These are phyloP conservation scores for Hetaerina titia DNA, from an alignment of 2,888 invertebrate species.

Conservation along the genomic window DNA sequence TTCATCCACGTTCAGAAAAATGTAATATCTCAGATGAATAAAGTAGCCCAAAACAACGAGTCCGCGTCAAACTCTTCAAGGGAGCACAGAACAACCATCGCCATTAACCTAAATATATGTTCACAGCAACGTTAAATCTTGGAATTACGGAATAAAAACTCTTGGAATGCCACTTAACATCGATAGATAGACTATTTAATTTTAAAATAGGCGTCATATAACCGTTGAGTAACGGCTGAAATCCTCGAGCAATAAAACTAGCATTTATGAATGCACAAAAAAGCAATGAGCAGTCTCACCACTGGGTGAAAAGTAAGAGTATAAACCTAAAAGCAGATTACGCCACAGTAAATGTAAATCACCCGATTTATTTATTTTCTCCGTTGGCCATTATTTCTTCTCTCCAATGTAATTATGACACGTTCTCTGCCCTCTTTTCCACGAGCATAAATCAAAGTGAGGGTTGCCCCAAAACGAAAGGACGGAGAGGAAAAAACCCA, in stretches of 20 bases:
- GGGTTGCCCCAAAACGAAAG: background rate
- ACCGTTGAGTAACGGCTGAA: background rate
- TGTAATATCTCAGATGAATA: no score
- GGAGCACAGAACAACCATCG: background rate
- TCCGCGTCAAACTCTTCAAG: background rate
- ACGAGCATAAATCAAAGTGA: background rate
- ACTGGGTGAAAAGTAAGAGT: background rate
- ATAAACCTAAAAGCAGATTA: conserved; percentile 9
- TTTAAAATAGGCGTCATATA: background rate
- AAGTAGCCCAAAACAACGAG: no score
- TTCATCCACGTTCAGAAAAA: no score
- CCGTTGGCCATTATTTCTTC: conserved; percentile 12
- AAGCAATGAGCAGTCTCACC: background rate
- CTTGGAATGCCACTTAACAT: background rate
- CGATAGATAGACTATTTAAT: background rate
- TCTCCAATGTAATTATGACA: background rate
- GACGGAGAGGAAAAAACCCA: background rate
- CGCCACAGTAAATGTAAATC: background rate
- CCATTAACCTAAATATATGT: background rate
- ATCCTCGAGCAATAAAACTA: background rate
- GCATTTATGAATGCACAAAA: background rate
- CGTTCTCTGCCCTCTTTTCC: background rate
- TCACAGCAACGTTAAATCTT: background rate
- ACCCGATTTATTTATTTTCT: background rate
- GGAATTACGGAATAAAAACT: background rate